Evolutionary conservation across 2,797 vertebrate genomes (phyloP).

Genomic region (Acanthornis magna): DNA sequence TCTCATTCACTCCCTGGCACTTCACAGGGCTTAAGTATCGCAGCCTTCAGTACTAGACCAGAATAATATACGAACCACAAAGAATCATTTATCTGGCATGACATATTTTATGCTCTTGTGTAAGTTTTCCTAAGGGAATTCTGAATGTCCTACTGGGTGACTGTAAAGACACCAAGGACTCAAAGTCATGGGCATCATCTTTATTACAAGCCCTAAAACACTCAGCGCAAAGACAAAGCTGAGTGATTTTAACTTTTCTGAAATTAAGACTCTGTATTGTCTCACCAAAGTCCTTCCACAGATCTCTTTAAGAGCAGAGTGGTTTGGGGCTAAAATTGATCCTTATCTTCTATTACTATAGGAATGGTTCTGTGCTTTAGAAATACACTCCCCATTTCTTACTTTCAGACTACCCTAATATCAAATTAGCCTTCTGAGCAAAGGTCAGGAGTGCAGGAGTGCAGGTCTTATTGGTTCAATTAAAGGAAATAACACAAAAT

Average conservation of each 20-base stretch:
- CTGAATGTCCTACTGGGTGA: constrained; percentile 34
- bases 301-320: not conserved
- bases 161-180: constrained; percentile 25
- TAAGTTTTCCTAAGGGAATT: constrained; percentile 53
- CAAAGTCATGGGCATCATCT: constrained; percentile 24
- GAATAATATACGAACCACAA: constrained; percentile 16
- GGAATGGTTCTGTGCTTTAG: constrained; percentile 9
- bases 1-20: not conserved
- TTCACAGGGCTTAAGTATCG: not conserved
- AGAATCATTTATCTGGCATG: constrained; percentile 36
- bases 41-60: not conserved
- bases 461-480: constrained; percentile 37
- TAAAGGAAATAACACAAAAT: constrained; percentile 55
- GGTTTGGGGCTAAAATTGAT: constrained; percentile 13
- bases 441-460: constrained; percentile 10
- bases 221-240: constrained; percentile 34
- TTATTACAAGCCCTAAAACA: constrained; percentile 27
- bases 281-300: constrained; percentile 16
- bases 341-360: not conserved
- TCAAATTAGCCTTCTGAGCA: constrained; percentile 38
- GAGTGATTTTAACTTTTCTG: constrained; percentile 18
- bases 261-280: constrained; percentile 14
- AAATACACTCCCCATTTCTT: constrained; percentile 4
- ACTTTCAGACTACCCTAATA: constrained; percentile 19
- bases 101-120: constrained; percentile 15